Percentiles rank a stretch among this genome's conserved stretches.
Evolutionary conservation across 1,140 invertebrate species (phyloP).

Genomic region (Lucilia cuprina): DNA sequence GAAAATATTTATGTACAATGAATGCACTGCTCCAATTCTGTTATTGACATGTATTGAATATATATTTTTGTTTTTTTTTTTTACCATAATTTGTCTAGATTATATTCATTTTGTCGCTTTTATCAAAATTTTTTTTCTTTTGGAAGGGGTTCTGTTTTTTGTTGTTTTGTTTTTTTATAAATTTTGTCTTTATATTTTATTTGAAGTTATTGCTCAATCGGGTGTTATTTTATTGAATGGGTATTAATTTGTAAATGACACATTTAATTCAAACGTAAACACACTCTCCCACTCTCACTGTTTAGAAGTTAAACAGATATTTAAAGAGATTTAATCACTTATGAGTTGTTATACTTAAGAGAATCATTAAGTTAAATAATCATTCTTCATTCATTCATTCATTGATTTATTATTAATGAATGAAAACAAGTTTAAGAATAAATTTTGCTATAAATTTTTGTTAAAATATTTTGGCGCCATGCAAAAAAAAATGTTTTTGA

Average conservation of each 20-base stretch:
- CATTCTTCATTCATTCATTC: no score
- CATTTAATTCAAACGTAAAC: not conserved
- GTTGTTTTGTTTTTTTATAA: not conserved
- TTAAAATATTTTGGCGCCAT: no score
- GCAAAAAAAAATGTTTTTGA: no score
- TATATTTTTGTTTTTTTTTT: no score
- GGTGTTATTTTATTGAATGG: conserved; percentile 24
- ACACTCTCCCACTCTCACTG: not conserved
- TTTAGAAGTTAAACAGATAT: not conserved
- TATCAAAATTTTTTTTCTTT: not conserved
- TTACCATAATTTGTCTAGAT: conserved; percentile 7
- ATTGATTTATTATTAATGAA: no score
- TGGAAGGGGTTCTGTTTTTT: not conserved
- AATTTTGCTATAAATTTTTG: no score
- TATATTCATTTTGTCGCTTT: conserved; percentile 8
- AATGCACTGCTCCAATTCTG: not conserved
- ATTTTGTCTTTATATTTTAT: not conserved
- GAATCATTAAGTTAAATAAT: no score
- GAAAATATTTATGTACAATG: not conserved
- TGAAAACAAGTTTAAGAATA: no score
- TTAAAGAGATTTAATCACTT: not conserved
- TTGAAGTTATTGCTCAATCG: conserved; percentile 28
- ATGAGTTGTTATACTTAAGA: no score
- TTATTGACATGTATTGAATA: not conserved
- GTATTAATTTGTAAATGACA: conserved; percentile 31